These are phyloP conservation scores for Enteromius afrohamiltoni DNA, from an alignment of 2,797 vertebrate species.

Conservation along the genomic window DNA sequence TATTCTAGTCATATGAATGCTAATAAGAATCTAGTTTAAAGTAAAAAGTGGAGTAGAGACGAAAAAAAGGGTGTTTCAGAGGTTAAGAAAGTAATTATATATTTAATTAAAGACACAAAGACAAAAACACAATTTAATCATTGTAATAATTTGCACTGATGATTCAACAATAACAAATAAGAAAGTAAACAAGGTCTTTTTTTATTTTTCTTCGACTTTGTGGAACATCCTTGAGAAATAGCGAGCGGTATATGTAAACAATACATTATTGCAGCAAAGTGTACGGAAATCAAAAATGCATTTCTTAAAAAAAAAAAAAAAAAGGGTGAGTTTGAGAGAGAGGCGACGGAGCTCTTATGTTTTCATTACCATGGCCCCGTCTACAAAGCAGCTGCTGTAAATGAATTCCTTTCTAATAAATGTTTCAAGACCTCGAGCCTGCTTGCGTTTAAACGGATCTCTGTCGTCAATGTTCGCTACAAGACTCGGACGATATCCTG, in stretches of 20 bases:
- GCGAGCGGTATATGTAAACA: background rate
- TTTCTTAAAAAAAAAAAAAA: background rate
- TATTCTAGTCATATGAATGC: background rate
- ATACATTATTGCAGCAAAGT: background rate
- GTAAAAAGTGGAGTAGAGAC: background rate
- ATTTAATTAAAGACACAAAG: background rate
- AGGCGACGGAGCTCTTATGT: background rate
- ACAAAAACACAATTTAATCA: background rate
- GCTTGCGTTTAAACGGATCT: background rate
- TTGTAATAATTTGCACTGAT: background rate
- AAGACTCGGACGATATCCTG: background rate
- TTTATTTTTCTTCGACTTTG: background rate
- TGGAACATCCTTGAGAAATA: background rate
- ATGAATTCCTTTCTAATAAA: conserved; percentile 2
- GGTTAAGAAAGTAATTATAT: background rate
- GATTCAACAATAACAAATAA: background rate
- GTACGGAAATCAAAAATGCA: conserved; percentile 1
- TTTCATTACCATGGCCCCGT: background rate
- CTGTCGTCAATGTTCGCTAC: background rate
- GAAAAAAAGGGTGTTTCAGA: background rate
- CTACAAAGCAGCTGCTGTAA: background rate
- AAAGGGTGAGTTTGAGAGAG: background rate
- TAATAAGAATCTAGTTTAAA: background rate
- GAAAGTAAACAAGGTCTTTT: background rate
- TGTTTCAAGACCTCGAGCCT: conserved; percentile 20